These are phyloP conservation scores for Hemibates koningsi DNA, from an alignment of 2,113 vertebrate genomes.

Conservation along the genomic window DNA sequence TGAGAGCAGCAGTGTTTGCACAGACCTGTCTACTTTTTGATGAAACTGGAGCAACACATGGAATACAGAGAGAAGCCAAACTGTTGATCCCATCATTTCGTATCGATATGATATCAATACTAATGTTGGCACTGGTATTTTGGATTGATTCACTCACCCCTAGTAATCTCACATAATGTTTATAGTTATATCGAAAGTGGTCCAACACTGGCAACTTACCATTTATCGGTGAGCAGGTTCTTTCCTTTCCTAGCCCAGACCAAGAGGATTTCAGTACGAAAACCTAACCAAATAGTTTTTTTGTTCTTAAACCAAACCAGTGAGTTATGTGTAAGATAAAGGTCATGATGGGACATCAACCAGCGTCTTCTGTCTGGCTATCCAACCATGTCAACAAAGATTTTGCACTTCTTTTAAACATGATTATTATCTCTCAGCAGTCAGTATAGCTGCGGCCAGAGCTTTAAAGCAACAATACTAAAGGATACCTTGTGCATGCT, in stretches of 20 bases:
- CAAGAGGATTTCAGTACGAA: rapidly evolving
- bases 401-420: not conserved
- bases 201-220: not conserved
- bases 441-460: not conserved
- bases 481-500: not conserved
- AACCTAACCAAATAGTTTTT: not conserved
- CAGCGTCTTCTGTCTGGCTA: rapidly evolving
- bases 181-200: not conserved
- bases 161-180: not conserved
- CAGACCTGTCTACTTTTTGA: not conserved
- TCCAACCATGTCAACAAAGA: not conserved
- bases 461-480: not conserved
- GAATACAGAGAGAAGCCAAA: not conserved
- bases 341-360: not conserved
- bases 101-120: not conserved
- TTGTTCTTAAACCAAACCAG: not conserved
- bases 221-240: not conserved
- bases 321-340: not conserved
- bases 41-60: rapidly evolving
- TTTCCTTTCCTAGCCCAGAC: not conserved
- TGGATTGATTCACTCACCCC: not conserved
- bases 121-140: not conserved
- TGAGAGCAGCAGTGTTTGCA: not conserved
- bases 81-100: not conserved
- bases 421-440: not conserved